These are phyloP conservation scores for Coreius guichenoti DNA, from an alignment of 2,797 vertebrate genomes.

Conservation along the genomic window DNA sequence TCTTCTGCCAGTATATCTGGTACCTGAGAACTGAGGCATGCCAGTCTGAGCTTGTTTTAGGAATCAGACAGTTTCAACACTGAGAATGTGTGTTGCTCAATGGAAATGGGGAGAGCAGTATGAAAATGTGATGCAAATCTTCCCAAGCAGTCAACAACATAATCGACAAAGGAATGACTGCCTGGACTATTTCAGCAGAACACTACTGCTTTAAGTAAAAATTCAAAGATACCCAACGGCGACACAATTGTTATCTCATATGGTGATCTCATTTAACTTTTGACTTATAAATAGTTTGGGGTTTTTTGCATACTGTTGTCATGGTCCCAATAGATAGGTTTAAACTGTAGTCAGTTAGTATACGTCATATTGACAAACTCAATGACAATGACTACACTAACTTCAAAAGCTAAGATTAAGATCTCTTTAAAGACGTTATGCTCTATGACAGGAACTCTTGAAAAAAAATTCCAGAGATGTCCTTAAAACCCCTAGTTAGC, in stretches of 20 bases:
- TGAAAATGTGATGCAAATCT: conserved; percentile 70
- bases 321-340: not conserved
- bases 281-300: not conserved
- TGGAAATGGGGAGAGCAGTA: conserved; percentile 64
- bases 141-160: conserved; percentile 35
- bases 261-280: conserved; percentile 17
- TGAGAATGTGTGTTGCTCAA: conserved; percentile 70
- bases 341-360: not conserved
- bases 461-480: not conserved
- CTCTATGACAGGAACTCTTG: not conserved
- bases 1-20: conserved; percentile 9
- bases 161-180: conserved; percentile 51
- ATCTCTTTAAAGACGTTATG: not conserved
- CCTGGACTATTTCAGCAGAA: conserved; percentile 39
- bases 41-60: conserved; percentile 74
- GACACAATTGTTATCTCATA: not conserved
- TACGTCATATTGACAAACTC: not conserved
- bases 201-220: conserved; percentile 24
- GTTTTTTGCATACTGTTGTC: not conserved
- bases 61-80: conserved; percentile 72
- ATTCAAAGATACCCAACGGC: not conserved
- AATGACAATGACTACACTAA: not conserved
- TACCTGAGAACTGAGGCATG: conserved; percentile 58
- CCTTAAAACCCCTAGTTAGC: conserved; percentile 15
- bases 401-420: not conserved